phyloP scores from a whole-genome alignment of 53 echinoderm and acorn worm species.

The Holothuria scabra region DNA sequence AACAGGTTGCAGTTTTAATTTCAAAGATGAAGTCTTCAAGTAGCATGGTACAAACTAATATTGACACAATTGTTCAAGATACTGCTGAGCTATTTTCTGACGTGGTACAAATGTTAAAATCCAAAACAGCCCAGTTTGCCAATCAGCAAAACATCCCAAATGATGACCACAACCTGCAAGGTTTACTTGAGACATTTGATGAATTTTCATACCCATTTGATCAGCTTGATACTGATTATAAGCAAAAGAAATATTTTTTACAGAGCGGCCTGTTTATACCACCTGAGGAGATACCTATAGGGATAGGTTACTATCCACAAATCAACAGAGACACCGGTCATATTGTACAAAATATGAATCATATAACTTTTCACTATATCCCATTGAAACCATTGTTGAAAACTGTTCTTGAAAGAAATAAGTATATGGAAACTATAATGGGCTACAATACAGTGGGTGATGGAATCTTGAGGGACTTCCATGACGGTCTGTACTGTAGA shows the following conservation, averaged over 20 bases:
- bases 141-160: not conserved
- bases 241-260: conserved; percentile 56
- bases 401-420: conserved; percentile 42
- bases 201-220: conserved; percentile 29
- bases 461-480: conserved; percentile 44
- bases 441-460: conserved; percentile 33
- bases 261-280: conserved; percentile 45
- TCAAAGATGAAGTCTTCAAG: conserved; percentile 45
- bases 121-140: conserved; percentile 8
- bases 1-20: conserved; percentile 12
- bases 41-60: conserved; percentile 1
- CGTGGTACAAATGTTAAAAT: conserved; percentile 28
- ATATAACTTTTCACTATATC: conserved; percentile 63
- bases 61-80: conserved; percentile 11
- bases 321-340: conserved; percentile 52
- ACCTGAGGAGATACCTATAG: conserved; percentile 49
- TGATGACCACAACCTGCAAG: not conserved
- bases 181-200: conserved; percentile 29
- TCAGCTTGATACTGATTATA: conserved; percentile 52
- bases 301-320: conserved; percentile 55
- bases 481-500: conserved; percentile 48
- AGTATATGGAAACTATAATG: not conserved
- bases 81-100: conserved; percentile 4
- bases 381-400: conserved; percentile 40
- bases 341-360: conserved; percentile 55